Evolutionary conservation across 2,113 vertebrate genomes (phyloP).

Genomic region (Himantopus leucocephalus): DNA sequence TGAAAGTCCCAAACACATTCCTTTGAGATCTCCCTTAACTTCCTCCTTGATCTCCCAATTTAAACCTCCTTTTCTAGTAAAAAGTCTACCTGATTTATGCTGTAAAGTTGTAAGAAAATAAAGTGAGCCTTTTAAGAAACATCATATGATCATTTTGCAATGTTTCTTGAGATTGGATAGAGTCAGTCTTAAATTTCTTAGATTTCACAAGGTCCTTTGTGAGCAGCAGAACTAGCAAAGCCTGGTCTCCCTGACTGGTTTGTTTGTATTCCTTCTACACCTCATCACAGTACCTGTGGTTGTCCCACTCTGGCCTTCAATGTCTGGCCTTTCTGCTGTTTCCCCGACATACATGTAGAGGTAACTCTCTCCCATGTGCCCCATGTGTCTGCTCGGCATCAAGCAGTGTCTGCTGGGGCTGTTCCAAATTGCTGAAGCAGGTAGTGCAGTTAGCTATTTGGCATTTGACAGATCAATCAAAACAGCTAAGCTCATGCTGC

Average conservation of each 20-base stretch:
- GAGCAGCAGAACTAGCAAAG: not conserved
- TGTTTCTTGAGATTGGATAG: not conserved
- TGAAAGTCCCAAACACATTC: not conserved
- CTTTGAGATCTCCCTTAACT: not conserved
- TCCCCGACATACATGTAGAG: not conserved
- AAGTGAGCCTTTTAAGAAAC: not conserved
- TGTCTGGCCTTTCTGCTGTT: not conserved
- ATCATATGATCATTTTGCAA: not conserved
- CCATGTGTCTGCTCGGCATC: accelerated
- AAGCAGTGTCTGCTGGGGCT: not conserved
- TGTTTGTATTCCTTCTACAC: not conserved
- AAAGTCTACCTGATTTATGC: not conserved
- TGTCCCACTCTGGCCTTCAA: not conserved
- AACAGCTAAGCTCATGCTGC: not conserved
- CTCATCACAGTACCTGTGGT: not conserved
- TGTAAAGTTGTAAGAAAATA: not conserved
- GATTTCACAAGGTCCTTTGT: not conserved
- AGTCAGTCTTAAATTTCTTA: not conserved
- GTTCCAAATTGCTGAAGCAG: not conserved
- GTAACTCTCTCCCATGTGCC: not conserved
- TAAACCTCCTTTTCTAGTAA: not conserved
- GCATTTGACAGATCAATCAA: not conserved
- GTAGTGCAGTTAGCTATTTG: not conserved
- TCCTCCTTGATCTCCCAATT: not conserved
- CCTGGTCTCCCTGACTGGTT: accelerated